A percentile compares a stretch with the other conserved stretches of the same genome.
Conservation (phyloP, 2,797 vertebrate genomes). For the Mormyrus hasselquistii region DNA sequence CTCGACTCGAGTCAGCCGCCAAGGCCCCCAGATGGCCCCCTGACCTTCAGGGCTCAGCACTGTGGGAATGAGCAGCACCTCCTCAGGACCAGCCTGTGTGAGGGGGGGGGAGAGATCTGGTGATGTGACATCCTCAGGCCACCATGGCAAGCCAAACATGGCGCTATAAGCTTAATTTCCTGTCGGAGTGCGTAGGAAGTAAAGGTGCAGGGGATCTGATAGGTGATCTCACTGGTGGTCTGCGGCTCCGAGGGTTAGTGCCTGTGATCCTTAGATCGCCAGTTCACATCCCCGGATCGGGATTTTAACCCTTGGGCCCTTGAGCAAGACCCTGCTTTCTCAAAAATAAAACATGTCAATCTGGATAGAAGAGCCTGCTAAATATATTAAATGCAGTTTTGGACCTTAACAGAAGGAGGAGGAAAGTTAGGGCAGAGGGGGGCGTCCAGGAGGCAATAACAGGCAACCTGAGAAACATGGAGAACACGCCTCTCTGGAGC, state of each 20-base stretch:
- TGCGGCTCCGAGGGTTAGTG: background rate
- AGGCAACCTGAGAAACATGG: constrained; percentile 32
- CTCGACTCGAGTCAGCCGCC: background rate
- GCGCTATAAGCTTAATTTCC: background rate
- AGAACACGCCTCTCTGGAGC: background rate
- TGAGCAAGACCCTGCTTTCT: background rate
- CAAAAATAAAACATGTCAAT: background rate
- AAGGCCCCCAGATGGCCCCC: background rate
- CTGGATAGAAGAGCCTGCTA: background rate
- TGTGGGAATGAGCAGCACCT: background rate
- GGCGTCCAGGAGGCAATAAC: constrained; percentile 27
- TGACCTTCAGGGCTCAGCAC: background rate
- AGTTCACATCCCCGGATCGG: background rate
- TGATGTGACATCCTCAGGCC: background rate
- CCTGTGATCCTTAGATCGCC: background rate
- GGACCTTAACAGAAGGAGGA: background rate
- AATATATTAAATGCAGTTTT: background rate
- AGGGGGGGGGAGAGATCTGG: background rate
- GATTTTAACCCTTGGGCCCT: background rate
- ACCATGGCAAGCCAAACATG: background rate
- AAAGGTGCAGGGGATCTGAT: background rate
- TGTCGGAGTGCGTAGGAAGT: no score
- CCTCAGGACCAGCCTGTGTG: background rate
- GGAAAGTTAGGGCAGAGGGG: background rate
- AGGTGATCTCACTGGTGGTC: background rate